Evolutionary conservation across 2,113 vertebrate genomes (phyloP).

Genomic region (Syngnathus floridae): DNA sequence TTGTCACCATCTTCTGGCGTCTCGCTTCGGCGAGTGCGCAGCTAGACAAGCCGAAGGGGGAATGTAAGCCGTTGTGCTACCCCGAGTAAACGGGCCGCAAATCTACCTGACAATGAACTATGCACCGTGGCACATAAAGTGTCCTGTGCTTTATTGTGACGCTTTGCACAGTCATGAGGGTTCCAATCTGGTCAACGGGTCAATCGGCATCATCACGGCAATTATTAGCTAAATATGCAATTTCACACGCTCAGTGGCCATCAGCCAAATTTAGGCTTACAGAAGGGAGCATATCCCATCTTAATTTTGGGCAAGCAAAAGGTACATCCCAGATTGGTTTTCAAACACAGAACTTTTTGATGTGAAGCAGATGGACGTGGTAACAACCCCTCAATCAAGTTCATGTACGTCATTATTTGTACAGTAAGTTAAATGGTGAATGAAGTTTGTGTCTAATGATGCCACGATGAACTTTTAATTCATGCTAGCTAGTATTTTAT

Average conservation of each 20-base stretch:
- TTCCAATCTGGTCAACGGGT: too few species aligned
- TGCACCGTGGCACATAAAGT: slow-evolving; percentile 20
- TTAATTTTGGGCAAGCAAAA: too few species aligned
- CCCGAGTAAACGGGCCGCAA: slow-evolving; percentile 34
- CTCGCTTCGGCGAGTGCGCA: not conserved
- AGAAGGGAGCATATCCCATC: too few species aligned
- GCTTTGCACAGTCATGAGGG: not conserved
- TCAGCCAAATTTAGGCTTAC: too few species aligned
- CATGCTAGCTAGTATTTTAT: not conserved
- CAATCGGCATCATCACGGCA: too few species aligned
- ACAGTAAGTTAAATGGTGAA: too few species aligned
- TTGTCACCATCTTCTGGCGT: not conserved
- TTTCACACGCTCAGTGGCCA: too few species aligned
- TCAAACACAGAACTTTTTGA: too few species aligned
- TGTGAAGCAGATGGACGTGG: too few species aligned
- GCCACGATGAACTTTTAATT: not conserved
- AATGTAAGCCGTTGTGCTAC: slow-evolving; percentile 33
- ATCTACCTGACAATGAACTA: slow-evolving; percentile 25
- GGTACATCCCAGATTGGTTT: too few species aligned
- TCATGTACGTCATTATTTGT: not conserved
- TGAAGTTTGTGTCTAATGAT: not conserved
- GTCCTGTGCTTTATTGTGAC: not conserved
- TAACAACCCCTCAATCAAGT: too few species aligned
- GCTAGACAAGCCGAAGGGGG: slow-evolving; percentile 25
- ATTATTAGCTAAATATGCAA: too few species aligned